Evolutionary conservation across 2,113 vertebrate genomes (phyloP).

Genomic region (Ahaetulla prasina): DNA sequence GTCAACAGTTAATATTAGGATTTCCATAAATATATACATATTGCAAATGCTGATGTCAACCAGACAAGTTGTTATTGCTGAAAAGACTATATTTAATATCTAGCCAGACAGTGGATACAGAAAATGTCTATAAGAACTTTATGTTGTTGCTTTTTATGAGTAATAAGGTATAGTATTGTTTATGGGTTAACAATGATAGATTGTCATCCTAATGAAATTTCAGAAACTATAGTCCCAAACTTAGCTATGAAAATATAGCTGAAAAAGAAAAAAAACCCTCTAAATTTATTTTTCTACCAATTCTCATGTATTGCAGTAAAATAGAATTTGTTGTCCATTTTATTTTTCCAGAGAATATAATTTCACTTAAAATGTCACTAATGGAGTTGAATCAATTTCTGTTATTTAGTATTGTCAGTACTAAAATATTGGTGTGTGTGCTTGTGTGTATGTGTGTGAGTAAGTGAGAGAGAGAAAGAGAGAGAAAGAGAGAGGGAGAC

Average conservation of each 20-base stretch:
- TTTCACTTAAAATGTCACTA: neutral
- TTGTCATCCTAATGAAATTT: neutral
- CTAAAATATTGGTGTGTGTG: neutral
- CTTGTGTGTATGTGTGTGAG: no score
- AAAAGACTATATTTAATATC: neutral
- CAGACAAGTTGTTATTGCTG: neutral
- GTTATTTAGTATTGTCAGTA: neutral
- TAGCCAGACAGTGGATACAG: neutral
- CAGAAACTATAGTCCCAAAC: neutral
- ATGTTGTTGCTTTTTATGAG: neutral
- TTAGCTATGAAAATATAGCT: neutral
- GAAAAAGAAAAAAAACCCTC: neutral
- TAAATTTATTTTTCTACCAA: neutral
- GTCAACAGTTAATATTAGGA: conserved; percentile 5
- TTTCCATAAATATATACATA: neutral
- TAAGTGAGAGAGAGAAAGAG: no score
- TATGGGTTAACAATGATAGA: neutral
- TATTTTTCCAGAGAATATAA: neutral
- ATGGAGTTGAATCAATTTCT: neutral
- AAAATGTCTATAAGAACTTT: neutral
- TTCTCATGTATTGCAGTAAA: neutral
- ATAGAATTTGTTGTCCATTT: neutral
- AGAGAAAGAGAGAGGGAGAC: no score
- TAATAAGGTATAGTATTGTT: neutral
- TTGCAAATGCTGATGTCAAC: conserved; percentile 12